Evolutionary conservation across 35 echinoderm and acorn worm species (phyloP), one percentile per base, ranked within the genome.

Genomic region (Strongylocentrotus purpuratus): DNA sequence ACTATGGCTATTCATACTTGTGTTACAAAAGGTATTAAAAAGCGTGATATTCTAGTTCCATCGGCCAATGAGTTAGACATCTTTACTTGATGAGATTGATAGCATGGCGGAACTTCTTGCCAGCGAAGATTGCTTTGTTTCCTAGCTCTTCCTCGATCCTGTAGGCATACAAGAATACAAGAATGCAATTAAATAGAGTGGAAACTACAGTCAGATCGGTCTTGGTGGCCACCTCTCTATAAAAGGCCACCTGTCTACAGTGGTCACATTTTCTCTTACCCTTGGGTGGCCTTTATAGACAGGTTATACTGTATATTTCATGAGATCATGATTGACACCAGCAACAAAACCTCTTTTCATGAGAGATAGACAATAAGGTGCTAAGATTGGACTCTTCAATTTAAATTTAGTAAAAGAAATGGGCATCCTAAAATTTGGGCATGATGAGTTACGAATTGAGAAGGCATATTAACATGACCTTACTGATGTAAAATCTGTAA

Each of bases 141-240:
- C 97, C 97, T 18, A 99, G 95, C 59, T 99, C 97, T 92, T 99
- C 97, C 94, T 99, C 97, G 94, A 99, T 99, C 88, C 97, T 99
- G 61, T 15, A 61, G 61, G 61, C 33, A 88, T 6, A 46, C 12
- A 33, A 25, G 11, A 91, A 41, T 41, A 41, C 35, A 41, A 41
- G 35, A 41, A 41, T 41, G 35, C 35, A 41, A 41, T 41, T 41
- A 41, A 41, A 3, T 41, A 41, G 35, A 41, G 1, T 41, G 35
- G 35, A 3, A 41, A 41, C 35, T 41, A 41, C 35, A 41, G 35
- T 41, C 35, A 41, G 3, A 41, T 41, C 35, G 35, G 35, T 41
- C 35, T 41, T 41, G 35, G 35, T 41, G 35, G 35, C 35, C 35
- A 41, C 35, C 35, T 41, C 35, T 41, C 35, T 41, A 3, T 0